phyloP scores from a whole-genome alignment of 2,113 vertebrate genomes.

The Isichthys henryi region DNA sequence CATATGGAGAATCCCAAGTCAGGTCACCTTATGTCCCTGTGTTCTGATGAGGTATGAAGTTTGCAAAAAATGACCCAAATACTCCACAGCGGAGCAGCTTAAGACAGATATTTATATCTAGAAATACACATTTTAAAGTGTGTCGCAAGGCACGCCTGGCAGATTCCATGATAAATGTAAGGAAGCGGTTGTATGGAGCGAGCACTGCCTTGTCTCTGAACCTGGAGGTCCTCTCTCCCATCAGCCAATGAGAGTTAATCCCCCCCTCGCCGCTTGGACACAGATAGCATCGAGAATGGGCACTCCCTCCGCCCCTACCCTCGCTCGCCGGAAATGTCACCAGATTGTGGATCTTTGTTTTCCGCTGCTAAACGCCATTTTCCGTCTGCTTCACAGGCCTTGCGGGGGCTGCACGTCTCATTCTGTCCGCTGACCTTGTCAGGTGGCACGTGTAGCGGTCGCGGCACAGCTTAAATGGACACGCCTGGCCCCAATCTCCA shows the following conservation, averaged over 20 bases:
- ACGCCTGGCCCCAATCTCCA: neutral
- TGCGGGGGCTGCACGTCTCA: too few relatives aligned
- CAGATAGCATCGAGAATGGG: neutral
- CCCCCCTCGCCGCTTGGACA: too few relatives aligned
- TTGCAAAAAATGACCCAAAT: neutral
- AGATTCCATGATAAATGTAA: neutral
- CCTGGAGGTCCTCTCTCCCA: neutral
- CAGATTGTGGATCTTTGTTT: neutral
- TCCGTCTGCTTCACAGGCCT: neutral
- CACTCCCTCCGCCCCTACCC: neutral
- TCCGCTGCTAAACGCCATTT: neutral
- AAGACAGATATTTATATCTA: neutral
- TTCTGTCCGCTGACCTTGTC: neutral
- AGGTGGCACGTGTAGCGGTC: neutral
- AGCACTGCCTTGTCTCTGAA: neutral
- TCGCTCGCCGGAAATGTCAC: neutral
- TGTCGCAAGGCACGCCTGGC: neutral
- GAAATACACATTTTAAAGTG: neutral
- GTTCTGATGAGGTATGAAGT: neutral
- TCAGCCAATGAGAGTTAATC: neutral
- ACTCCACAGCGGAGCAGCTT: neutral
- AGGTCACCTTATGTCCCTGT: neutral
- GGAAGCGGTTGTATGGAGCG: neutral
- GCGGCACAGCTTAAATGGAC: neutral
- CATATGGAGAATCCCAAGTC: neutral